Base-by-base conservation (phyloP, 2,113 vertebrate genomes). In the Poeciliopsis turrubarensis region DNA sequence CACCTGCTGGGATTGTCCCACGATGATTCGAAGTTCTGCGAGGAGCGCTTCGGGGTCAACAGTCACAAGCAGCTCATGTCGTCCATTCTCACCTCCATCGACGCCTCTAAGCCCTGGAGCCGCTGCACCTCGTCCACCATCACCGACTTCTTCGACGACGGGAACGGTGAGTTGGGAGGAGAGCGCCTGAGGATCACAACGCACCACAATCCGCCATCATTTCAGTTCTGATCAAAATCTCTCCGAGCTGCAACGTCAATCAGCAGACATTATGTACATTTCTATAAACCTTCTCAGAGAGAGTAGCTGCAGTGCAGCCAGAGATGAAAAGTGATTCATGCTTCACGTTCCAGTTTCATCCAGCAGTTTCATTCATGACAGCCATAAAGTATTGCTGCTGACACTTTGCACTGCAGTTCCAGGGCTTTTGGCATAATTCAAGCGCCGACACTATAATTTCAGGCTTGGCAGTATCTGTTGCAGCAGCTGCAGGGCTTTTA, bases 1-100 rank as follows among this genome's bases (percentile, higher is more conserved):
- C 98, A 99, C 84, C 95, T 99, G 39, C 95, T 99, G 61, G 98
- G 98, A 15, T 95, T 99, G 84, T 99, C 98, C 70, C 98, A 99
- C 7, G 98, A 99, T 0, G 98, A 99, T 90, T 98, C 98, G 65
- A 99, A 98, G 90, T 99, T 98, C 93, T 99, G 98, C 64, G 97
- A 98, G 90, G 98, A 99, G 75, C 96, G 95, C 19, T 99, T 97
- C 26, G 97, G 98, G 22, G 96, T 96, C 63, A 96, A 93, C 57
- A 97, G 98, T 73, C 97, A 99, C 89, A 99, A 98, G 80, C 95
- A 97, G n/a, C 94, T 99, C 73, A 99, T 99, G 98, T 99, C 98
- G 12, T 99, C 98, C 85, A 97, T 99, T 79, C 93, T 99, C 64
- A 99, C 97, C 68, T 97, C 98, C 91, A 99, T 99, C 0, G 97